phyloP scores from a whole-genome alignment of 2,888 invertebrate species.

The Papilio protenor region DNA sequence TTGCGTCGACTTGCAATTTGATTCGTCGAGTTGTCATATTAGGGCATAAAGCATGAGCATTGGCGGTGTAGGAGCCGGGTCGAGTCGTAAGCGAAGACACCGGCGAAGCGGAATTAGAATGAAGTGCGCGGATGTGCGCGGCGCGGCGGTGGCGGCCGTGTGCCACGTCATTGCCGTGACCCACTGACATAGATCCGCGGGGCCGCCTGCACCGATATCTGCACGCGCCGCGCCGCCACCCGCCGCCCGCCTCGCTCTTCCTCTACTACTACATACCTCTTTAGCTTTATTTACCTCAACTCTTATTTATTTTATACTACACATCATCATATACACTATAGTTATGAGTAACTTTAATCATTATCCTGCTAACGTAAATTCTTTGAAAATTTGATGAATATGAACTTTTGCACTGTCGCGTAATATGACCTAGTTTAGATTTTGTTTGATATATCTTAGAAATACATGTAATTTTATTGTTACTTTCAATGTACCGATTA shows the following conservation, averaged over 20 bases:
- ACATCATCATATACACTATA: neutral
- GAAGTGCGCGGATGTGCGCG: slow-evolving; percentile 80
- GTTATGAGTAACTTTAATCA: slow-evolving; percentile 3
- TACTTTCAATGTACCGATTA: neutral
- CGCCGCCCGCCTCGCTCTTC: slow-evolving; percentile 51
- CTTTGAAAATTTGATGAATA: neutral
- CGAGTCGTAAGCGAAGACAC: slow-evolving; percentile 62
- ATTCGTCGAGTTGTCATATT: slow-evolving; percentile 55
- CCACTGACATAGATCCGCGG: slow-evolving; percentile 88
- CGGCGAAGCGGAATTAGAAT: slow-evolving; percentile 84
- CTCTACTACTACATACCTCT: slow-evolving; percentile 34
- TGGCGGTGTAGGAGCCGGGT: slow-evolving; percentile 7
- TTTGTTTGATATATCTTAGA: neutral
- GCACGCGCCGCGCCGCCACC: slow-evolving; percentile 69
- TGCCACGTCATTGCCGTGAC: slow-evolving; percentile 86
- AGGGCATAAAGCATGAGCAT: slow-evolving; percentile 58
- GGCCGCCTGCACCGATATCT: slow-evolving; percentile 84
- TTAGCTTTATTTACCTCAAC: slow-evolving; percentile 35
- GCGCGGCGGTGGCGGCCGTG: slow-evolving; percentile 82
- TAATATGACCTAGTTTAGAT: neutral
- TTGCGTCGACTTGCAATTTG: slow-evolving; percentile 28
- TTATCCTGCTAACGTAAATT: slow-evolving; percentile 4
- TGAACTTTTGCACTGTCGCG: neutral
- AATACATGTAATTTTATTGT: neutral
- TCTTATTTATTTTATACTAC: neutral